phyloP scores from a whole-genome alignment of 2,797 vertebrate genomes.

The Esox lucius region DNA sequence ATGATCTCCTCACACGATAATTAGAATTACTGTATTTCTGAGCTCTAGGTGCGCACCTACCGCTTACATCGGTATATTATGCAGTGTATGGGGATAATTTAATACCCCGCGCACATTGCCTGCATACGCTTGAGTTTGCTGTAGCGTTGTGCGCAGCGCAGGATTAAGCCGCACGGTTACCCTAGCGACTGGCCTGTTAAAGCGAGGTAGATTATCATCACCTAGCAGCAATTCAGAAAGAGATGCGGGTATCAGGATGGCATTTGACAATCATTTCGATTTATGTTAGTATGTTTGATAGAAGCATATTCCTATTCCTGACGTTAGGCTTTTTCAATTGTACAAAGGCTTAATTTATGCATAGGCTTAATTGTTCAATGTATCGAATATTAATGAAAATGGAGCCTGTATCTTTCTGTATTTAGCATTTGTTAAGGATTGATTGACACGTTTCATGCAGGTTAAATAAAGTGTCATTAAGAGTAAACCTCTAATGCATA shows the following conservation, averaged over 20 bases:
- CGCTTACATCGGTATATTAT: background rate
- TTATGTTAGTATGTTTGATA: background rate
- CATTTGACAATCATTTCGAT: background rate
- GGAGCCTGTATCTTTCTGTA: background rate
- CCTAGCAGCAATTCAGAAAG: constrained; percentile 27
- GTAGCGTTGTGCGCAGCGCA: constrained; percentile 44
- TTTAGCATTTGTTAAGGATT: background rate
- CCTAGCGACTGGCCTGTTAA: constrained; percentile 50
- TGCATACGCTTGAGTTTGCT: constrained; percentile 14
- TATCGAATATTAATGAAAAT: background rate
- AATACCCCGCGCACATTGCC: background rate
- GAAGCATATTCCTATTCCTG: background rate
- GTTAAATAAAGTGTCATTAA: background rate
- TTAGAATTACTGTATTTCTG: background rate
- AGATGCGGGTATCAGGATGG: background rate
- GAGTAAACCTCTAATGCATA: background rate
- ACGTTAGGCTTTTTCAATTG: background rate
- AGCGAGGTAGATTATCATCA: constrained; percentile 66
- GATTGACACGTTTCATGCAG: background rate
- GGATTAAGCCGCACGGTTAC: constrained; percentile 64
- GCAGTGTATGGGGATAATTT: background rate
- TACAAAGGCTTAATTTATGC: background rate
- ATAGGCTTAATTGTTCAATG: background rate
- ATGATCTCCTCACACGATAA: constrained; percentile 42
- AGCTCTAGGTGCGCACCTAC: background rate